Conservation (phyloP, 2,113 vertebrate species). For the Trachemys scripta region DNA sequence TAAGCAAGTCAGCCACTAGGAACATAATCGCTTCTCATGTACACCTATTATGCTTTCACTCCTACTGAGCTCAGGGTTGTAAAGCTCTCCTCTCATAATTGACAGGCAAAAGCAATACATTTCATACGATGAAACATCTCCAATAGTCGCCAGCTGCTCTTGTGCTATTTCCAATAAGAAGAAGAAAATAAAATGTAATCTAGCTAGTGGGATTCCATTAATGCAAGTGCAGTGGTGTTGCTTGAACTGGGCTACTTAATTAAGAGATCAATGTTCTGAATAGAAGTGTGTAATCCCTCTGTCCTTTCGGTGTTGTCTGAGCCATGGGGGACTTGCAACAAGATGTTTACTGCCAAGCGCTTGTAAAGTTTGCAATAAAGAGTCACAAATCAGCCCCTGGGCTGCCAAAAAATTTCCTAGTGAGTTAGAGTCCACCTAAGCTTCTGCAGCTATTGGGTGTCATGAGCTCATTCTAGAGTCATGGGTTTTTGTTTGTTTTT, state of each 20-base stretch:
- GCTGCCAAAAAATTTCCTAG: background rate
- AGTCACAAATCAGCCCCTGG: background rate
- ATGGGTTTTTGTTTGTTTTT: background rate
- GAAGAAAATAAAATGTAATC: slow-evolving; percentile 33
- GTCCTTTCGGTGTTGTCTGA: background rate
- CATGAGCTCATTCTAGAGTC: background rate
- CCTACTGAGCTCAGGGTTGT: background rate
- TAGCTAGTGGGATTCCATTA: background rate
- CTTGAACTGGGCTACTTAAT: background rate
- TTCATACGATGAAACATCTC: slow-evolving; percentile 45
- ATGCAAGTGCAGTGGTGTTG: background rate
- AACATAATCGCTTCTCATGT: slow-evolving; percentile 10
- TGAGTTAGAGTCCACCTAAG: background rate
- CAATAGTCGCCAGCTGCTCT: background rate
- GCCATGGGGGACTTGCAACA: rapidly evolving
- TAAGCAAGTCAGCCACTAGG: background rate
- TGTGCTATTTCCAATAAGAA: slow-evolving; percentile 39
- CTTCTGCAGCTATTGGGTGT: background rate
- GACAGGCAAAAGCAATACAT: slow-evolving; percentile 55
- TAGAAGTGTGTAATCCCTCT: rapidly evolving
- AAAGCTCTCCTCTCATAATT: slow-evolving; percentile 37
- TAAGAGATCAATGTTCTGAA: background rate
- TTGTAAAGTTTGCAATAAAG: background rate
- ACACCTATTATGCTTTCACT: slow-evolving; percentile 35
- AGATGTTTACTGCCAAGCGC: background rate